These are phyloP conservation scores for Drosophila nigromelanica DNA, from an alignment of 1,140 invertebrate species.

Conservation along the genomic window DNA sequence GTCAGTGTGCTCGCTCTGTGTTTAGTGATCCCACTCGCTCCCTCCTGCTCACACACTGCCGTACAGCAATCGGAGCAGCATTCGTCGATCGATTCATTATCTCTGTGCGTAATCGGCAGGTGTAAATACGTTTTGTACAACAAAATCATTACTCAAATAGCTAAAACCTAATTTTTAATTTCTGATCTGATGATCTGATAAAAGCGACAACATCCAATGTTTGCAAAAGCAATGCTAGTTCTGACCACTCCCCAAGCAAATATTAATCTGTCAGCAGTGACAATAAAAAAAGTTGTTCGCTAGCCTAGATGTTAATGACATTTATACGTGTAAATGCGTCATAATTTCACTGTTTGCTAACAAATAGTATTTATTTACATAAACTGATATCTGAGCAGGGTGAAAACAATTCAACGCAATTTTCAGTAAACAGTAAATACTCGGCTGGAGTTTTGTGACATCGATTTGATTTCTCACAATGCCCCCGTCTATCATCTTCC, in stretches of 20 bases:
- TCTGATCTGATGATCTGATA: conserved; percentile 25
- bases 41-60: neutral
- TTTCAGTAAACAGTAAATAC: neutral
- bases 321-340: conserved; percentile 51
- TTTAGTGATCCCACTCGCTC: conserved; percentile 1
- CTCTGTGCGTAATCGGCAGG: neutral
- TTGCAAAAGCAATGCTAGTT: conserved; percentile 21
- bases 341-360: conserved; percentile 36
- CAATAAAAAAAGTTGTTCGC: conserved; percentile 37
- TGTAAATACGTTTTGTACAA: neutral
- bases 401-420: neutral
- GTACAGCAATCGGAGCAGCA: neutral
- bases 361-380: conserved; percentile 9
- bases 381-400: neutral
- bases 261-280: conserved; percentile 24
- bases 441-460: neutral
- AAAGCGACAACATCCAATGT: conserved; percentile 21
- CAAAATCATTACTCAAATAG: conserved; percentile 10
- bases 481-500: conserved; percentile 1
- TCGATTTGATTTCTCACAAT: neutral
- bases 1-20: conserved; percentile 4
- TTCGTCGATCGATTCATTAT: conserved; percentile 8
- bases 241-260: conserved; percentile 33
- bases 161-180: conserved; percentile 25
- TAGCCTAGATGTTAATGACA: conserved; percentile 49